Evolutionary conservation across 37 sponge, comb jelly and placozoan genomes (phyloP).

Genomic region (Crambe crambe): DNA sequence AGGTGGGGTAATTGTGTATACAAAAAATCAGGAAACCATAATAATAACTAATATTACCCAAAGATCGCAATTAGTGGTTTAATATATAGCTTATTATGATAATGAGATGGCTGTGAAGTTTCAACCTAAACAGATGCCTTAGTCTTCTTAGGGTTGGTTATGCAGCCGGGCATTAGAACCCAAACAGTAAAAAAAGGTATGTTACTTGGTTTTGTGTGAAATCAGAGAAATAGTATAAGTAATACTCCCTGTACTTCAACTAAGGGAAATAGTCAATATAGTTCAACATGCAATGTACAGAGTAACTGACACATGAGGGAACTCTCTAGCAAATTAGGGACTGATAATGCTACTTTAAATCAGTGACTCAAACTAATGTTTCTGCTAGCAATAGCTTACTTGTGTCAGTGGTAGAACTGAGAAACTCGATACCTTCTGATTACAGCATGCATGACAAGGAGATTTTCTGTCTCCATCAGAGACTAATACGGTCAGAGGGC

Average conservation of each 20-base stretch:
- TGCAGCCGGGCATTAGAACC: not conserved
- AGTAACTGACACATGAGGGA: not conserved
- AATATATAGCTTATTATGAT: too few species aligned
- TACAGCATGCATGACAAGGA: conserved; percentile 32
- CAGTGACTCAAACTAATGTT: not conserved
- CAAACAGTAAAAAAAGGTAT: not conserved
- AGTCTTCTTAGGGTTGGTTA: not conserved
- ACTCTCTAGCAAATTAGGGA: not conserved
- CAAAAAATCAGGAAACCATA: not conserved
- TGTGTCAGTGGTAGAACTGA: conserved; percentile 28
- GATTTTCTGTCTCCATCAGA: not conserved
- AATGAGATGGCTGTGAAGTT: not conserved
- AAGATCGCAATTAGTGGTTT: too few species aligned
- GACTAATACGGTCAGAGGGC: conserved; percentile 9
- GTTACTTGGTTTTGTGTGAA: not conserved
- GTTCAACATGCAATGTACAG: not conserved
- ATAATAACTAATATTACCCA: not conserved
- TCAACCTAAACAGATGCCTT: not conserved
- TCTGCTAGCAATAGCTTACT: conserved; percentile 12
- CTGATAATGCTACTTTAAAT: too few species aligned
- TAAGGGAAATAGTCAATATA: not conserved
- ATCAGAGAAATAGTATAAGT: not conserved
- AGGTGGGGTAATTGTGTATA: not conserved
- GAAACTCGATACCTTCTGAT: not conserved
- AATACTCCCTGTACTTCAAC: not conserved